Conservation (phyloP, 2,797 vertebrate genomes). For the Hypotaenidia okinawae region DNA sequence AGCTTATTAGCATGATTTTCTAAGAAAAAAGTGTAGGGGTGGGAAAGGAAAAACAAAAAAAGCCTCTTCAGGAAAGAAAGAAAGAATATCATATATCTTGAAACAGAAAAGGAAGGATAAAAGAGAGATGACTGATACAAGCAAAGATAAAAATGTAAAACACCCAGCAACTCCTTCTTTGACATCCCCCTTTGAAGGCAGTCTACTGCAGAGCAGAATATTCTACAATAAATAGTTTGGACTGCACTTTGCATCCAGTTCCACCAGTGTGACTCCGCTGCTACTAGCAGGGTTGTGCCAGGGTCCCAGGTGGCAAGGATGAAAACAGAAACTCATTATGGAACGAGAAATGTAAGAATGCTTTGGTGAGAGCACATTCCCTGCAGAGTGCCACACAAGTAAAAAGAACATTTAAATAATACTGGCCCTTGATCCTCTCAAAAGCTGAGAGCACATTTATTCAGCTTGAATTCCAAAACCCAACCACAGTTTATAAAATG, state of each 20-base stretch:
- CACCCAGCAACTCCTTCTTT: not conserved
- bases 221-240: conserved; percentile 58
- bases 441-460: conserved; percentile 46
- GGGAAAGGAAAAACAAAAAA: not conserved
- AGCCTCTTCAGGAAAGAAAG: not conserved
- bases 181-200: not conserved
- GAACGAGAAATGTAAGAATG: conserved; percentile 50
- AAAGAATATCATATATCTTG: not conserved
- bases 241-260: conserved; percentile 16
- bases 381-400: not conserved
- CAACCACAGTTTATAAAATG: not conserved
- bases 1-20: conserved; percentile 17
- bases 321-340: conserved; percentile 59
- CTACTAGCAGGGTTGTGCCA: not conserved
- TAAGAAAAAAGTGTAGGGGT: not conserved
- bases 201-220: conserved; percentile 17
- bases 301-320: conserved; percentile 34
- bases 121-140: conserved; percentile 16
- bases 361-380: conserved; percentile 7
- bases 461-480: conserved; percentile 25
- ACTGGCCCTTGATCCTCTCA: conserved; percentile 50
- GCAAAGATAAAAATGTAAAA: conserved; percentile 27
- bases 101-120: not conserved
- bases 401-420: conserved; percentile 59
- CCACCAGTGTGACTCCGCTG: not conserved